Evolutionary conservation across 1,140 invertebrate species (phyloP), one percentile per base, ranked within the genome.

Genomic region (Bombus superbus): DNA sequence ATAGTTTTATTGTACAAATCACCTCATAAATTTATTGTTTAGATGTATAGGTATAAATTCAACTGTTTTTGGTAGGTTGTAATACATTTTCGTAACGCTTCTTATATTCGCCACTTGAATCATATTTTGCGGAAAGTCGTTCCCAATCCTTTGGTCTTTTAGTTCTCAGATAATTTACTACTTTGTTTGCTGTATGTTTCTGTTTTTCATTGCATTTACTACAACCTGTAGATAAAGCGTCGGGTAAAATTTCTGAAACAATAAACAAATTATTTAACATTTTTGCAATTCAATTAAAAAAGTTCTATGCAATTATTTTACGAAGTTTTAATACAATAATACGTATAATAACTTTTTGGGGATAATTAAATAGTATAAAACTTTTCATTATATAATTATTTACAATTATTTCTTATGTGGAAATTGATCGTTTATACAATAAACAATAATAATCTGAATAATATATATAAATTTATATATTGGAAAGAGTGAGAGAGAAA

Each of bases 171-270:
- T 94, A 93, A 76, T 90, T 93, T 38, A 95, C 94, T 3, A 95
- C 93, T 88, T 95, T 95, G 13, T 95, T 93, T 8, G 94, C 92
- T 0, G 86, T 92, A 1, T 28, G 18, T 84, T 94, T 95, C 77
- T 95, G 94, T 35, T 95, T 95, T 9, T 93, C 91, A 57, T 93
- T 94, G 75, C 95, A 96, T 78, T 95, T 95, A 28, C 74, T 89
- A 78, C 95, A 96, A 9, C 85, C 92, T 10, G 91, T 94, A 38
- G 86, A 78, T 77, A 95, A 85, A 62, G 94, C 94, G 64, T 95
- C 95, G 0, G 95, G 95, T 28, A 96, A 85, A 25, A 92, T 94
- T 89, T 94, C 95, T 95, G 83, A 42, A 90, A 92, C 79, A 9
- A 78, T 44, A 84, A 15, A 68, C 68, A 10, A 22, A 28, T 64